phyloP scores from a whole-genome alignment of 2,113 vertebrate genomes.

The Chionodraco myersi region DNA sequence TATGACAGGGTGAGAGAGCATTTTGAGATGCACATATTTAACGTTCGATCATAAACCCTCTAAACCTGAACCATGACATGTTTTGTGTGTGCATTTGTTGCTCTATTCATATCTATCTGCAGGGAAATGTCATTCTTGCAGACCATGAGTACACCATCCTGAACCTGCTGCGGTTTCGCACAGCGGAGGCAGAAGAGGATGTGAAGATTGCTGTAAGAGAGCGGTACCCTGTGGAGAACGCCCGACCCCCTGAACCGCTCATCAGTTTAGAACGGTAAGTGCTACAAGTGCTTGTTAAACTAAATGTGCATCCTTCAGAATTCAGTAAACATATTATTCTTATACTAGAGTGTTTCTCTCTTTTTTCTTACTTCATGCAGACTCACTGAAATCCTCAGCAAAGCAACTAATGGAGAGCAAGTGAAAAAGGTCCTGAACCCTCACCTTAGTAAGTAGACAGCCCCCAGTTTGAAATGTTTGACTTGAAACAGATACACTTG shows the following conservation, averaged over 20 bases:
- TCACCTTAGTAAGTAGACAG: constrained; percentile 89
- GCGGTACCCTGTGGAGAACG: constrained; percentile 90
- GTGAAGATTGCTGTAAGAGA: constrained; percentile 95
- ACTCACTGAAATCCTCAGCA: constrained; percentile 88
- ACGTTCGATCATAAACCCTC: neutral
- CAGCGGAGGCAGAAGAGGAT: constrained; percentile 91
- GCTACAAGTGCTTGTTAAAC: neutral
- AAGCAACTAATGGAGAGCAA: constrained; percentile 88
- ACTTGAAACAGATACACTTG: neutral
- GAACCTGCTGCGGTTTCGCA: constrained; percentile 95
- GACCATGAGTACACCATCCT: constrained; percentile 93
- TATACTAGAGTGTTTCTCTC: neutral
- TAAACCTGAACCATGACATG: neutral
- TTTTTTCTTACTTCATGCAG: constrained; percentile 70
- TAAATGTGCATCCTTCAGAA: neutral
- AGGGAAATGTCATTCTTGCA: constrained; percentile 96
- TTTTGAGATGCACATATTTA: too few species aligned
- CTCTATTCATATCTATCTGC: constrained; percentile 22
- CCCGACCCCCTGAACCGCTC: constrained; percentile 85
- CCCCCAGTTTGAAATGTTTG: neutral
- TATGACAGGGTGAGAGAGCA: constrained; percentile 93
- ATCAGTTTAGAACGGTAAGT: constrained; percentile 87
- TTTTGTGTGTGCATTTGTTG: neutral
- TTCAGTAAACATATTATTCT: neutral
- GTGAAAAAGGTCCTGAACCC: constrained; percentile 94